Evolutionary conservation across 2,797 vertebrate genomes (phyloP).

Genomic region (Danio albolineatus): DNA sequence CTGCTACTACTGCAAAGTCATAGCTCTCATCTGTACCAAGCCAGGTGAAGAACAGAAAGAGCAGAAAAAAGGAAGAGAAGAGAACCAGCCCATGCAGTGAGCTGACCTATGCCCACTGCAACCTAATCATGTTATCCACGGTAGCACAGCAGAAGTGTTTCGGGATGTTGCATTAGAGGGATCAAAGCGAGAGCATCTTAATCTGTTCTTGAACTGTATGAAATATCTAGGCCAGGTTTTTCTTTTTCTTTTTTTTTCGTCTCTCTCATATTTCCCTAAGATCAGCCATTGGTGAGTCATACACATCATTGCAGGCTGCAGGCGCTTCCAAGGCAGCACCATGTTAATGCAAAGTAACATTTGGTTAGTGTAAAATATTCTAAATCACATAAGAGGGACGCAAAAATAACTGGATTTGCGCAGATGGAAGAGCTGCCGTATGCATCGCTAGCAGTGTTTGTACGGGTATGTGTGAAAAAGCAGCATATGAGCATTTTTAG

Average conservation of each 20-base stretch:
- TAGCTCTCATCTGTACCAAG: conserved; percentile 2
- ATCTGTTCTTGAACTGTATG: conserved; percentile 64
- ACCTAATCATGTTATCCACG: conserved; percentile 56
- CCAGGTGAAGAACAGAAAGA: neutral
- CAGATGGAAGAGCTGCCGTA: conserved; percentile 13
- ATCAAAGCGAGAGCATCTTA: conserved; percentile 67
- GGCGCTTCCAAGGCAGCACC: conserved; percentile 52
- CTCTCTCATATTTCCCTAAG: conserved; percentile 57
- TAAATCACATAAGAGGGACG: conserved; percentile 51
- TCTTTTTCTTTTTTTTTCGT: conserved; percentile 16
- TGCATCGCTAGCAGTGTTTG: conserved; percentile 43
- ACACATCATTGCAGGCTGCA: conserved; percentile 34
- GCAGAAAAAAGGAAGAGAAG: neutral
- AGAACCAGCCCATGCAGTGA: conserved; percentile 15
- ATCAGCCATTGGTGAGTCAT: conserved; percentile 67
- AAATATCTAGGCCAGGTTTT: conserved; percentile 68
- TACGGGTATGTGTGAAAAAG: conserved; percentile 22
- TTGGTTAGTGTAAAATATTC: conserved; percentile 60
- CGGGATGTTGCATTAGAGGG: conserved; percentile 63
- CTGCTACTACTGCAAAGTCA: conserved; percentile 13
- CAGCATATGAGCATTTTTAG: conserved; percentile 33
- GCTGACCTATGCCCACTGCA: conserved; percentile 59
- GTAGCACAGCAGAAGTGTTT: conserved; percentile 49
- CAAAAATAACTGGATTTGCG: conserved; percentile 53
- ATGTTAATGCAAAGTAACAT: conserved; percentile 57